Evolutionary conservation across 2,888 invertebrate genomes (phyloP).

Genomic region (Andrena flavipes): DNA sequence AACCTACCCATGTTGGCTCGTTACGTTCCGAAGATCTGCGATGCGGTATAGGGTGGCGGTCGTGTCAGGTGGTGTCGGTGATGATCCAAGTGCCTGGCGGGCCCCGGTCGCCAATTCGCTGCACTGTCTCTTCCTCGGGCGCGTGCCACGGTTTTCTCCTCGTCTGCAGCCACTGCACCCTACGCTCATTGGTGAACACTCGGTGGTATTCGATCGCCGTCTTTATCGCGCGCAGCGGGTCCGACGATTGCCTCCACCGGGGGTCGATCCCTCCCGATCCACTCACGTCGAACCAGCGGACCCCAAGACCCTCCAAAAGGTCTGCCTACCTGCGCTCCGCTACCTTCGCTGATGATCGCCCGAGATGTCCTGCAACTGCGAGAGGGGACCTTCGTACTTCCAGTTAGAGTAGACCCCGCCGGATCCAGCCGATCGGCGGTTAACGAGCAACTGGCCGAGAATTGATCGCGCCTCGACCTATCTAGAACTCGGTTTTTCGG

Average conservation of each 20-base stretch:
- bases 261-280: not conserved
- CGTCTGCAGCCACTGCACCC: slow-evolving; percentile 71
- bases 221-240: slow-evolving; percentile 61
- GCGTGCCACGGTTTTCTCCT: slow-evolving; percentile 79
- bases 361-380: not conserved
- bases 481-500: slow-evolving; percentile 57
- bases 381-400: not conserved
- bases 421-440: slow-evolving; percentile 54
- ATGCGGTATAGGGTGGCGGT: slow-evolving; percentile 17
- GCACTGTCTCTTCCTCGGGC: slow-evolving; percentile 76
- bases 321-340: not conserved
- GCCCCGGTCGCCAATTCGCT: slow-evolving; percentile 68
- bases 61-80: slow-evolving; percentile 38
- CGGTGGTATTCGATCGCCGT: slow-evolving; percentile 74
- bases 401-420: not conserved
- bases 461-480: slow-evolving; percentile 60
- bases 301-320: not conserved
- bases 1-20: slow-evolving; percentile 74
- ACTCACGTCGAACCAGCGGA: not conserved
- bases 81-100: slow-evolving; percentile 45
- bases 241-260: slow-evolving; percentile 57
- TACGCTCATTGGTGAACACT: slow-evolving; percentile 79
- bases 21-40: slow-evolving; percentile 50
- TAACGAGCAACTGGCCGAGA: slow-evolving; percentile 63
- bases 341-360: not conserved